phyloP scores from a whole-genome alignment of 2,888 invertebrate species.

The Limnephilus rhombicus region DNA sequence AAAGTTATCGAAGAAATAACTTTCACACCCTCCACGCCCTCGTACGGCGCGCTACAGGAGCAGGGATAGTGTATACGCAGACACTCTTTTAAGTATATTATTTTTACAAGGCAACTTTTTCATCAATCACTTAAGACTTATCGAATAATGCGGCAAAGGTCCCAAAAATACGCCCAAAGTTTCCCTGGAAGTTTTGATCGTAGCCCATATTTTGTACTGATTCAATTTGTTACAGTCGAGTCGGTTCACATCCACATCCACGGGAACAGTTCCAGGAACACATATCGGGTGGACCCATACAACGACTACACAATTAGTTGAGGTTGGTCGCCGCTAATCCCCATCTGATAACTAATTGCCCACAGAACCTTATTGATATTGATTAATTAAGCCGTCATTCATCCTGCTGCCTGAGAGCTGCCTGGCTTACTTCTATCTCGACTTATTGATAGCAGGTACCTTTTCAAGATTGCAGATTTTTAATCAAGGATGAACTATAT shows the following conservation, averaged over 20 bases:
- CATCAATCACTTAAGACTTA: background rate
- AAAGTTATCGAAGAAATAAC: background rate
- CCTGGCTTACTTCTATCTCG: background rate
- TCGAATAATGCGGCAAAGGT: background rate
- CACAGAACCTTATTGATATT: constrained; percentile 5
- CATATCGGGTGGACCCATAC: too few species aligned
- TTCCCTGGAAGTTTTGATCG: background rate
- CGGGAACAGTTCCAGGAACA: too few species aligned
- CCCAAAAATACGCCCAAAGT: background rate
- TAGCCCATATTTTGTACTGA: background rate
- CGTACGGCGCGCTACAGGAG: too few species aligned
- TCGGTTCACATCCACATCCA: background rate
- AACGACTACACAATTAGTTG: background rate
- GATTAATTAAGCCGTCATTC: constrained; percentile 21
- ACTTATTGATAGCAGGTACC: background rate
- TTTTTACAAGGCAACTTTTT: background rate
- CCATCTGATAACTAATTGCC: background rate
- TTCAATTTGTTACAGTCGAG: background rate
- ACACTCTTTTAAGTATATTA: background rate
- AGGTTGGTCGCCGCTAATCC: background rate
- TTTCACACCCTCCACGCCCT: background rate
- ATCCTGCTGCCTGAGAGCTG: background rate
- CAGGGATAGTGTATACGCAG: background rate
- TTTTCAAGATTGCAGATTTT: too few species aligned
- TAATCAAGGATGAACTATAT: background rate